Evolutionary conservation across 2,888 invertebrate species (phyloP), one percentile per base, ranked within the genome.

Genomic region (Archips xylosteana): DNA sequence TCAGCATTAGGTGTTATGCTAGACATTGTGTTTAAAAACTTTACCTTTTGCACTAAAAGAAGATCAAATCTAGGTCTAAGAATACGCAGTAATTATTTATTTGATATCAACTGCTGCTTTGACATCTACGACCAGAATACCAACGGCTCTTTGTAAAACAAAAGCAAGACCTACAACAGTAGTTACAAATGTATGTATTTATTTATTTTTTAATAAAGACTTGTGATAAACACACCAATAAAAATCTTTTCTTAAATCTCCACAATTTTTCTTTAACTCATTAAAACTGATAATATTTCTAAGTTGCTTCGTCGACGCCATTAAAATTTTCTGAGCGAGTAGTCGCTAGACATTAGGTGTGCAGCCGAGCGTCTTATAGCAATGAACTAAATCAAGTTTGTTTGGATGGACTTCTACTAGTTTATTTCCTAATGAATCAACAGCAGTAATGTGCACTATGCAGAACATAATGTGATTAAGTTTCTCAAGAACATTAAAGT

Each of bases 281-380:
- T 54, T 54, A 72, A 65, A 39, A 63, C n/a, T 63, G 57, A 63
- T 59, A 62, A 49, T 45, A 54, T 23, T 57, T 42, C 15, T 15
- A 45, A 51, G 61, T 3, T 42, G 23, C 47, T 23, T 59, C 36
- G 15, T 57, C 23, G 23, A 5, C 2, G 12, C 59, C 73, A 73
- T 73, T 73, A 64, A 64, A 72, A 64, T 59, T 39, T 73, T 73
- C 73, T 63, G 39, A 68, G 15, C 39, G 73, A 73, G 68, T 59
- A 57, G 42, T 45, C 47, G 3, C 61, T 23, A 6, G 36, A 3
- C 5, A 54, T 68, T 68, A 59, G 49, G 49, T n/a, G 65, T 65
- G 13, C 49, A 32, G 57, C 32, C 39, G 10, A 68, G 59, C 68
- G 63, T 59, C 49, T 15, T 57, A 57, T 39, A 62, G 57, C 47